These are phyloP conservation scores for Melitaea athalia DNA, from an alignment of 2,888 invertebrate genomes.

Conservation along the genomic window DNA sequence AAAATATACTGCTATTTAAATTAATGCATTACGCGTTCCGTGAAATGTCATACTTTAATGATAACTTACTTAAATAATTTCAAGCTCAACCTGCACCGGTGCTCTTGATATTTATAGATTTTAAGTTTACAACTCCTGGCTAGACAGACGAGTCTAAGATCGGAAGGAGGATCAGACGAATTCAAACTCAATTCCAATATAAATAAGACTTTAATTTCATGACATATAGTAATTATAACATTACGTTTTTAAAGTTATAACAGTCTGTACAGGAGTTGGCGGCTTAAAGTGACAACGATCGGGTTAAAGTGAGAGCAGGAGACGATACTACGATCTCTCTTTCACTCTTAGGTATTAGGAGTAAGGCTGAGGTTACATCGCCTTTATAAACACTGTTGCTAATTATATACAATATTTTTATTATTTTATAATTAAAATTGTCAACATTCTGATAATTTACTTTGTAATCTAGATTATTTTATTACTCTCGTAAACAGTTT, in stretches of 20 bases:
- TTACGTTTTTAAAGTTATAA: not conserved
- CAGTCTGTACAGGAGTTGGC: slow-evolving; percentile 42
- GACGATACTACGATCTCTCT: slow-evolving; percentile 49
- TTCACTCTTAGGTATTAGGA: slow-evolving; percentile 42
- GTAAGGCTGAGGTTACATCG: slow-evolving; percentile 44
- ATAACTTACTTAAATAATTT: slow-evolving; percentile 34
- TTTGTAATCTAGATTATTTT: slow-evolving; percentile 19
- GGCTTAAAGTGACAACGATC: slow-evolving; percentile 43
- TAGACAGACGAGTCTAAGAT: slow-evolving; percentile 28
- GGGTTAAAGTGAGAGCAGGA: slow-evolving; percentile 51
- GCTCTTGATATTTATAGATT: slow-evolving; percentile 45
- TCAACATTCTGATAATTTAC: slow-evolving; percentile 21
- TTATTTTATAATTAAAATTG: slow-evolving; percentile 7
- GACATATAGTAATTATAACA: not conserved
- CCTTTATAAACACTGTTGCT: slow-evolving; percentile 30
- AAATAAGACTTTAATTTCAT: not conserved
- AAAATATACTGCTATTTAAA: slow-evolving; percentile 2
- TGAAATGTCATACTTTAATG: not conserved
- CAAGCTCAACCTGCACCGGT: slow-evolving; percentile 47
- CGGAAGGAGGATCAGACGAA: slow-evolving; percentile 11
- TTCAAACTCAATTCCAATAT: slow-evolving; percentile 11
- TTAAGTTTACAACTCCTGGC: slow-evolving; percentile 46
- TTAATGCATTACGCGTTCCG: not conserved
- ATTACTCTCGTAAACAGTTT: slow-evolving; percentile 26
- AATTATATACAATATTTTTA: not conserved